Percentiles rank a stretch among this genome's conserved stretches.
Evolutionary conservation across 2,113 vertebrate species (phyloP).

Genomic region (Ceratotherium simum): DNA sequence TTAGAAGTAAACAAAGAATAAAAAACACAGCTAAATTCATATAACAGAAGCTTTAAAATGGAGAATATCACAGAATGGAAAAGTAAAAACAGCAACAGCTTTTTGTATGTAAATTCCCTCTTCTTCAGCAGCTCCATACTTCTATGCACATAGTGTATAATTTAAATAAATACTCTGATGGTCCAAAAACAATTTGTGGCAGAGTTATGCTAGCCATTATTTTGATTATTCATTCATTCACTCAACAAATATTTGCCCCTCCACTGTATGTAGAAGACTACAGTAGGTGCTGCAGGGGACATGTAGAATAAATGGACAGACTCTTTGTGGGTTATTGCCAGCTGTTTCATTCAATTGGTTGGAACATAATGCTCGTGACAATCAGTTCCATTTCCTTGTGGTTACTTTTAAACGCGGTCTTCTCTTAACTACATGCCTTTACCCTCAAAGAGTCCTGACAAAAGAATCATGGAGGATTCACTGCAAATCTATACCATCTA

Average conservation of each 20-base stretch:
- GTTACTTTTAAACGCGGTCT: neutral
- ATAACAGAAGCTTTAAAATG: neutral
- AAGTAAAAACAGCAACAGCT: neutral
- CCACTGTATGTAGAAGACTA: neutral
- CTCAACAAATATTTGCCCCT: neutral
- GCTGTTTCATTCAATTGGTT: neutral
- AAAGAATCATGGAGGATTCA: neutral
- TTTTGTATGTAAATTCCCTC: neutral
- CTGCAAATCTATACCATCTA: neutral
- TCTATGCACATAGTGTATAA: neutral
- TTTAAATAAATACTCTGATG: neutral
- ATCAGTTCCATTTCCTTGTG: neutral
- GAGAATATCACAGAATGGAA: neutral
- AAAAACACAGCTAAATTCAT: neutral
- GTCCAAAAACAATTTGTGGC: neutral
- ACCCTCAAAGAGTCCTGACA: neutral
- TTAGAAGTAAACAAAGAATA: slow-evolving; percentile 30
- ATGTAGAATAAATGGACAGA: neutral
- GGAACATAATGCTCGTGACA: neutral
- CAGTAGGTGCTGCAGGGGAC: neutral
- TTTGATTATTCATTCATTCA: neutral
- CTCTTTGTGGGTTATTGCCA: neutral
- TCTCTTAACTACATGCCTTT: neutral
- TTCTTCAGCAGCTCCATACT: neutral
- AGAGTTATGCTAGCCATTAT: neutral